These are phyloP conservation scores for Physocephala rufipes DNA, from an alignment of 2,888 invertebrate genomes.

Conservation along the genomic window DNA sequence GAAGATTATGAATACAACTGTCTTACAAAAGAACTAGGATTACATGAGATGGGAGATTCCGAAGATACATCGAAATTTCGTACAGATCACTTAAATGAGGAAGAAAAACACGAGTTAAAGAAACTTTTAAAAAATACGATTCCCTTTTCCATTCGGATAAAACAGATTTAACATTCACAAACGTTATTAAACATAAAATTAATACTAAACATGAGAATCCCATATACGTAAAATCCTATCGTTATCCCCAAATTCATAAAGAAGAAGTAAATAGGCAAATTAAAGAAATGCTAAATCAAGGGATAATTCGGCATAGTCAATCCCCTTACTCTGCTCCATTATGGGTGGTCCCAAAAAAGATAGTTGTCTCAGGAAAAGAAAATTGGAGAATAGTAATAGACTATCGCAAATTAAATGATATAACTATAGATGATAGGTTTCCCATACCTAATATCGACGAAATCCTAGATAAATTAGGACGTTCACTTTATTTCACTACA, in stretches of 20 bases:
- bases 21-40: constrained; percentile 10
- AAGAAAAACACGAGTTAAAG: too few species aligned
- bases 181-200: too few species aligned
- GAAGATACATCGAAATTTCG: too few species aligned
- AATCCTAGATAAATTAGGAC: background rate
- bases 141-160: too few species aligned
- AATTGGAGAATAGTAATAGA: too few species aligned
- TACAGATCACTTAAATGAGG: too few species aligned
- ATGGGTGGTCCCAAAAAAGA: background rate
- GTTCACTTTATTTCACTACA: background rate
- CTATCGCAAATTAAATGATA: too few species aligned
- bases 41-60: background rate
- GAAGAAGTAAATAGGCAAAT: background rate
- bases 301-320: background rate
- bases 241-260: constrained; percentile 14
- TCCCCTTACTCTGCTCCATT: background rate
- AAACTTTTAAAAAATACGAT: too few species aligned
- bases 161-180: too few species aligned
- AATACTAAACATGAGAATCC: background rate
- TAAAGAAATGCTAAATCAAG: constrained; percentile 9
- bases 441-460: background rate
- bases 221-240: background rate
- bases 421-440: background rate
- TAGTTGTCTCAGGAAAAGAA: background rate
- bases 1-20: background rate